Conservation (phyloP, 2,888 invertebrate genomes). For the Andrena bicolor region DNA sequence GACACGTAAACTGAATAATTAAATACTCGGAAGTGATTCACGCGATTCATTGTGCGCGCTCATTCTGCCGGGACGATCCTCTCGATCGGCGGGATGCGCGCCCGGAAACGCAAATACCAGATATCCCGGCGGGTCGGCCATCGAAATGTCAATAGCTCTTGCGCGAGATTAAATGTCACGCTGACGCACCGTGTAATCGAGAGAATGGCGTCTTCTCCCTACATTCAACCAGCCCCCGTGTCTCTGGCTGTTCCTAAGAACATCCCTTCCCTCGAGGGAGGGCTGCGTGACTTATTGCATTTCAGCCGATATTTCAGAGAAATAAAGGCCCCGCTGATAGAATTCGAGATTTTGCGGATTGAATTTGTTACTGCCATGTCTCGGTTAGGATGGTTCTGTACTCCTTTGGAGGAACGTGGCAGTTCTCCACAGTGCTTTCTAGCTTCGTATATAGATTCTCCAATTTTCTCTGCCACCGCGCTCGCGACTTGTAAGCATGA, state of each 20-base stretch:
- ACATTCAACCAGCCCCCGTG: background rate
- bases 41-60: slow-evolving; percentile 59
- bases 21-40: slow-evolving; percentile 71
- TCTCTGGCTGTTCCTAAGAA: slow-evolving; percentile 16
- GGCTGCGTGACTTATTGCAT: slow-evolving; percentile 43
- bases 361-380: background rate
- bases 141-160: slow-evolving; percentile 75
- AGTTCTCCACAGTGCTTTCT: background rate
- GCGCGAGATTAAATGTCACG: slow-evolving; percentile 74
- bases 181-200: slow-evolving; percentile 72
- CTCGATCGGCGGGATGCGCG: slow-evolving; percentile 55
- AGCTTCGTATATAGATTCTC: no score
- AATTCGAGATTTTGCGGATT: background rate
- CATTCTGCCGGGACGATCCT: slow-evolving; percentile 62
- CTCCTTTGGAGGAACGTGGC: background rate
- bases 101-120: slow-evolving; percentile 73
- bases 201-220: slow-evolving; percentile 69
- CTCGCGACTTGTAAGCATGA: no score
- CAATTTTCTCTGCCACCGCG: no score
- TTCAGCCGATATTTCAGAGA: slow-evolving; percentile 17
- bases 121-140: slow-evolving; percentile 62
- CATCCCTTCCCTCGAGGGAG: background rate
- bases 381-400: background rate
- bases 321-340: slow-evolving; percentile 10
- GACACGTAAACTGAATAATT: slow-evolving; percentile 64